Conservation (phyloP, 2,113 vertebrate species). For the Neofelis nebulosa region DNA sequence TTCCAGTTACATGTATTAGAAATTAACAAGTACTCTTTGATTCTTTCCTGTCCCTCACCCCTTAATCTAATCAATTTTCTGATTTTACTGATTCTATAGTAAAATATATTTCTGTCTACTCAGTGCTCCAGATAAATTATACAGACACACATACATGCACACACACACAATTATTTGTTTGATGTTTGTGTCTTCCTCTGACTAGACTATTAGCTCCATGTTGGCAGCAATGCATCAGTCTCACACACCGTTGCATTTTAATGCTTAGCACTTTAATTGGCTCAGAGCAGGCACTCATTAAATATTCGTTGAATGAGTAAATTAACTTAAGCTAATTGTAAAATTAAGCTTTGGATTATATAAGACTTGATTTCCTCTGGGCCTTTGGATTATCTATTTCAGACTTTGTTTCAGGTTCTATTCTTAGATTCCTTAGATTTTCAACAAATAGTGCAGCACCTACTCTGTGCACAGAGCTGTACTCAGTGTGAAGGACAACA, state of each 20-base stretch:
- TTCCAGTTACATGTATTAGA: neutral
- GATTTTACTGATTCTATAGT: neutral
- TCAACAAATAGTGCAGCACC: neutral
- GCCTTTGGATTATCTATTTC: neutral
- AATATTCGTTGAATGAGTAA: slow-evolving; percentile 15
- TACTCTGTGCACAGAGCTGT: neutral
- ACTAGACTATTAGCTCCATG: neutral
- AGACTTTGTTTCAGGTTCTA: slow-evolving; percentile 47
- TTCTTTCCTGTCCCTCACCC: neutral
- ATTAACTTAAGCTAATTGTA: slow-evolving; percentile 52
- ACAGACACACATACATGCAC: no score
- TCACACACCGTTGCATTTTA: neutral
- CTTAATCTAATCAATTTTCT: neutral
- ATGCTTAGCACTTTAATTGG: neutral
- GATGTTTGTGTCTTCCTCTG: neutral
- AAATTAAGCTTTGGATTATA: slow-evolving; percentile 36
- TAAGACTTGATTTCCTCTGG: slow-evolving; percentile 29
- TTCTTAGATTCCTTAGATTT: slow-evolving; percentile 51
- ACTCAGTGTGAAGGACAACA: neutral
- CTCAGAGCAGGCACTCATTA: neutral
- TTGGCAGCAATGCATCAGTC: neutral
- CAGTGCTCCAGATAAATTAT: neutral
- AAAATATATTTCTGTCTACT: neutral
- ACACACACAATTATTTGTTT: neutral
- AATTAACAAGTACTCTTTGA: neutral